phyloP scores from a whole-genome alignment of 1,140 invertebrate species.

The Chionoecetes opilio region DNA sequence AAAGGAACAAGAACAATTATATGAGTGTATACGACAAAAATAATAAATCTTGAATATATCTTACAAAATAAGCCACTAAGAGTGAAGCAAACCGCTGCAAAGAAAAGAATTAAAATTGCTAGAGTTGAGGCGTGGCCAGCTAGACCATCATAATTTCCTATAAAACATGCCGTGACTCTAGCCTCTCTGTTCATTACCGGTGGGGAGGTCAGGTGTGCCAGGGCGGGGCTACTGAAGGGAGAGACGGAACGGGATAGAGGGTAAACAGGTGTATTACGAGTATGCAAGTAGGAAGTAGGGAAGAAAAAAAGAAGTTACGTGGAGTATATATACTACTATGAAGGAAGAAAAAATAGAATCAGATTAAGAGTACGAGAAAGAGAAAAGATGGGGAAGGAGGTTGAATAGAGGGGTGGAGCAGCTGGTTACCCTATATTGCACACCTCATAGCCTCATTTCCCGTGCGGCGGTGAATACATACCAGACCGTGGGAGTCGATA shows the following conservation, averaged over 20 bases:
- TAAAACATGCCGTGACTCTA: background rate
- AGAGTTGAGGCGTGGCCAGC: background rate
- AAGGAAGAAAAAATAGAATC: background rate
- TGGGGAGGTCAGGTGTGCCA: background rate
- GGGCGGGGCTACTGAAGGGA: background rate
- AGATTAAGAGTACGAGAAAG: background rate
- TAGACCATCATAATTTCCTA: constrained; percentile 19
- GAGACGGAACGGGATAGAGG: background rate
- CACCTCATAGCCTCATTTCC: background rate
- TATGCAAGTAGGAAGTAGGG: background rate
- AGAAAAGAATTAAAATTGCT: background rate
- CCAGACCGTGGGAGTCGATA: background rate
- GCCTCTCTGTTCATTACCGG: background rate
- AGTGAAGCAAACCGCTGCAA: background rate
- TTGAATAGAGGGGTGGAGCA: background rate
- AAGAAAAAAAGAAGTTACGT: background rate
- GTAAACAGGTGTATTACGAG: background rate
- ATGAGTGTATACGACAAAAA: background rate
- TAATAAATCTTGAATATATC: too few species aligned
- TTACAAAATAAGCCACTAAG: background rate
- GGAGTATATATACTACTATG: too few species aligned
- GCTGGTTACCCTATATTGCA: background rate
- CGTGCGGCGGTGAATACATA: background rate
- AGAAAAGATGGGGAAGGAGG: background rate
- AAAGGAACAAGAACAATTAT: background rate